Percentiles rank a stretch among this genome's conserved stretches.
These are phyloP conservation scores for Fistularia tabacaria DNA, from an alignment of 2,797 vertebrate species.

Conservation along the genomic window DNA sequence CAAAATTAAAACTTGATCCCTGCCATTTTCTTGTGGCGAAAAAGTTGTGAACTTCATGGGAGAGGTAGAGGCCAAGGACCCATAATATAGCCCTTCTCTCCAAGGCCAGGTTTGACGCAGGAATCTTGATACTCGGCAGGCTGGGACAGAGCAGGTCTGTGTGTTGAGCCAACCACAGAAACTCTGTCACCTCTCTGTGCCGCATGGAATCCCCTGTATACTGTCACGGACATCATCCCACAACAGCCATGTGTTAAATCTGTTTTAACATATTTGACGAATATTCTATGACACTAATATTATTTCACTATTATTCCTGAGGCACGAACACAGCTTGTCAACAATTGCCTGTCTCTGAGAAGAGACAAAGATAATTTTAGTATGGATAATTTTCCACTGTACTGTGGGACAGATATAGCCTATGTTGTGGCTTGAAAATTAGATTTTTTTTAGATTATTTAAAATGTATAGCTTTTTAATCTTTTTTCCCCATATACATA, in stretches of 20 bases:
- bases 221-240: constrained; percentile 42
- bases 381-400: no score
- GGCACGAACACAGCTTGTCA: no score
- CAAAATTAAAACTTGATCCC: constrained; percentile 50
- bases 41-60: constrained; percentile 63
- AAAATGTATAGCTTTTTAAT: no score
- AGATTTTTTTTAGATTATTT: no score
- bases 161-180: constrained; percentile 67
- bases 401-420: no score
- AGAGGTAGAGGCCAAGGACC: constrained; percentile 57
- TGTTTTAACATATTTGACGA: neutral
- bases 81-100: constrained; percentile 74
- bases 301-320: no score
- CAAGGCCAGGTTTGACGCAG: constrained; percentile 72
- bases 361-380: no score
- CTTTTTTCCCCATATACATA: no score
- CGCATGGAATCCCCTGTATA: constrained; percentile 50
- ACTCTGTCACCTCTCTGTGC: constrained; percentile 65
- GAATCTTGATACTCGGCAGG: constrained; percentile 45
- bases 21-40: constrained; percentile 59
- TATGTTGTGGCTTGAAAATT: no score
- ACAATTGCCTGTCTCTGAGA: no score
- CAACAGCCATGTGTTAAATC: constrained; percentile 38
- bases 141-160: constrained; percentile 70
- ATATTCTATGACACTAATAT: no score